phyloP scores from a whole-genome alignment of 30 jellyfish, hydroid and myxozoan species.

The Rhopilema esculentum region DNA sequence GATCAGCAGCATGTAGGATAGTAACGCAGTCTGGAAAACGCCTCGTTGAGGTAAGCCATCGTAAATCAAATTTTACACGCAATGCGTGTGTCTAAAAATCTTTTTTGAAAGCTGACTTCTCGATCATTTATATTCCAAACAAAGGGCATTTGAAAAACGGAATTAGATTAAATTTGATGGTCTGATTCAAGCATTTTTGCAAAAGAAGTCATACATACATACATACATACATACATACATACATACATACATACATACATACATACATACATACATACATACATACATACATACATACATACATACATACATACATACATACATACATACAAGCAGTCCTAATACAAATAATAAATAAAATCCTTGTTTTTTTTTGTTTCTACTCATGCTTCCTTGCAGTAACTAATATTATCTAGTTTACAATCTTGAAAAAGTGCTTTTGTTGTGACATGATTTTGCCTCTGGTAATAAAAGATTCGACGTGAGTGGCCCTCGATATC shows the following conservation, averaged over 20 bases:
- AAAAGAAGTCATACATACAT: no score
- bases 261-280: neutral
- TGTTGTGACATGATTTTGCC: constrained; percentile 6
- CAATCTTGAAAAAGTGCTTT: constrained; percentile 16
- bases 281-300: neutral
- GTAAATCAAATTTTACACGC: neutral
- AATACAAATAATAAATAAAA: constrained; percentile 2
- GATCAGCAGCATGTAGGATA: constrained; percentile 64
- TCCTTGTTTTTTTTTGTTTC: no score
- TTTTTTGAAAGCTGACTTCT: no score
- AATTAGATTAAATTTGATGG: no score
- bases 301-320: no score
- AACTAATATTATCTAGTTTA: constrained; percentile 1
- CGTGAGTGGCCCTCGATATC: constrained; percentile 23
- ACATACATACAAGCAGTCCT: constrained; percentile 2
- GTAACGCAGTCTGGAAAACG: constrained; percentile 13
- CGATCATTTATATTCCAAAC: no score
- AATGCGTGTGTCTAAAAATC: neutral
- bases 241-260: neutral
- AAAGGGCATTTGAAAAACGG: no score
- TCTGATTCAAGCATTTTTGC: no score
- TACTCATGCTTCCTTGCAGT: constrained; percentile 8
- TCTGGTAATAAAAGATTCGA: constrained; percentile 37
- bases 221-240: neutral
- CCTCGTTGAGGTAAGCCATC: constrained; percentile 22